phyloP scores from a whole-genome alignment of 2,113 vertebrate genomes.

The Eulacestoma nigropectus region DNA sequence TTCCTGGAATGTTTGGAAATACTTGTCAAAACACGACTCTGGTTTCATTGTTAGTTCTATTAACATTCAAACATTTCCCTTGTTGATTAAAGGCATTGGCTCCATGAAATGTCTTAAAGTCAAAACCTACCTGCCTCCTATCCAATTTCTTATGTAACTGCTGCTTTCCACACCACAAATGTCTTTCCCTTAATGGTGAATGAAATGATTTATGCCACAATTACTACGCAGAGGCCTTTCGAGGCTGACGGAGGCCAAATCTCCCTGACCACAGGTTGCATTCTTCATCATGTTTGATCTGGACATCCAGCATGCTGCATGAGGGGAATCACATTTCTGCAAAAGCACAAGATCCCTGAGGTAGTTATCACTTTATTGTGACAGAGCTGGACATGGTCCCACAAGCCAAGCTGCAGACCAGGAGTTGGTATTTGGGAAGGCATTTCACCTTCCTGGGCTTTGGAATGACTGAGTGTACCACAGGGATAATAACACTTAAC shows the following conservation, averaged over 20 bases:
- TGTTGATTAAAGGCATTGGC: conserved; percentile 52
- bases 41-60: conserved; percentile 55
- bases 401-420: neutral
- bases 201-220: conserved; percentile 21
- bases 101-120: neutral
- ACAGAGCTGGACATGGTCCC: neutral
- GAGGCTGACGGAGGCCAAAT: neutral
- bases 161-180: conserved; percentile 16
- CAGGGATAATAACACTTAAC: neutral
- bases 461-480: neutral
- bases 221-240: neutral
- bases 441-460: neutral
- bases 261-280: conserved; percentile 8
- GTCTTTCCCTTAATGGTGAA: conserved; percentile 12
- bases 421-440: neutral
- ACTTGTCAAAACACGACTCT: conserved; percentile 52
- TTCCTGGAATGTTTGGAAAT: conserved; percentile 60
- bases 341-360: neutral
- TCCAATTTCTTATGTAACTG: conserved; percentile 41
- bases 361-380: neutral
- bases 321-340: conserved; percentile 14
- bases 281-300: conserved; percentile 22
- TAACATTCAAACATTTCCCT: conserved; percentile 53
- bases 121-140: conserved; percentile 36
- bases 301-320: neutral